These are phyloP conservation scores for Vidua macroura DNA, from an alignment of 2,113 vertebrate genomes.

Conservation along the genomic window DNA sequence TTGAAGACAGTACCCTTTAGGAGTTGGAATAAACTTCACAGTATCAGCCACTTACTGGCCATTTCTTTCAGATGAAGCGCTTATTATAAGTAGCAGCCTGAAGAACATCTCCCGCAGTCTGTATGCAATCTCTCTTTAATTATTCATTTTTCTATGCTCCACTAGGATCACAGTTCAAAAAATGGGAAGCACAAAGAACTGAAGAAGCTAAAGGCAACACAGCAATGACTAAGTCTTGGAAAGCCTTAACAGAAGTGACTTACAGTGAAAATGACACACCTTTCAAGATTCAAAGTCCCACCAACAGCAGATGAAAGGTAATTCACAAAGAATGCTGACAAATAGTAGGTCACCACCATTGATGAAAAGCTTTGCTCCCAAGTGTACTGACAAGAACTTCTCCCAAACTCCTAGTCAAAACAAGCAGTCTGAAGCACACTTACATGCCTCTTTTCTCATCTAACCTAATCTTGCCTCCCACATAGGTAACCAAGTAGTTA, in stretches of 20 bases:
- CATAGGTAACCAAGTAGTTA: neutral
- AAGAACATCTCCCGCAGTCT: neutral
- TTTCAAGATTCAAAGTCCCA: neutral
- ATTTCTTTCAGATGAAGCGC: neutral
- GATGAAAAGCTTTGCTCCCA: neutral
- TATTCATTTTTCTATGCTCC: neutral
- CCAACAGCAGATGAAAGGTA: neutral
- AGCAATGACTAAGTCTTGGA: neutral
- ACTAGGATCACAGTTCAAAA: neutral
- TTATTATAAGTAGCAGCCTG: neutral
- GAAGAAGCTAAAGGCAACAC: neutral
- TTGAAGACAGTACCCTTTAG: neutral
- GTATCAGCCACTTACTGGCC: neutral
- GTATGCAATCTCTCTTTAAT: neutral
- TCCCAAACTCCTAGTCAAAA: neutral
- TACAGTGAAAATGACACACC: neutral
- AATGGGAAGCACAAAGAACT: neutral
- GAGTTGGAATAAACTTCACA: neutral
- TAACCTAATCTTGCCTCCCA: neutral
- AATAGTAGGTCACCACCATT: neutral
- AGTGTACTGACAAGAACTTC: neutral
- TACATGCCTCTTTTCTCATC: neutral
- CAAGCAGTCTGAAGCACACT: neutral
- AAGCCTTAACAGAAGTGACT: neutral
- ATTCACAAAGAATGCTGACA: neutral